These are phyloP conservation scores for Notodonta dromedarius DNA, from an alignment of 2,888 invertebrate genomes.

Conservation along the genomic window DNA sequence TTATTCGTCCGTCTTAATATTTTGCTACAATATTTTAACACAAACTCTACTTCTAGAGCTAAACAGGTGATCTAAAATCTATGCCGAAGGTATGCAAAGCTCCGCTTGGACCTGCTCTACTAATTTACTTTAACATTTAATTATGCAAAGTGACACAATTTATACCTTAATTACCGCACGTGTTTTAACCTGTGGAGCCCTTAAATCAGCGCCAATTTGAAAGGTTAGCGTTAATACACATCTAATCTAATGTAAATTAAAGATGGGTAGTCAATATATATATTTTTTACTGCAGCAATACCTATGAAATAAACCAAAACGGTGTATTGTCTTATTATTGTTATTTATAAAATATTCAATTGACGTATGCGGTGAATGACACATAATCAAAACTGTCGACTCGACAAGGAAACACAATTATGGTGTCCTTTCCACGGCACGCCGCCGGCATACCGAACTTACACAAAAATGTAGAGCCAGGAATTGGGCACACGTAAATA, in stretches of 20 bases:
- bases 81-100: background rate
- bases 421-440: constrained; percentile 42
- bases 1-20: no score
- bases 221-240: no score
- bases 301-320: no score
- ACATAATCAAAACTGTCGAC: constrained; percentile 20
- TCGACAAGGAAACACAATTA: constrained; percentile 23
- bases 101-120: background rate
- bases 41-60: background rate
- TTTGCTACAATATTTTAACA: no score
- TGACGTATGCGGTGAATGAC: constrained; percentile 12
- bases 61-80: background rate
- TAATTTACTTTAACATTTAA: background rate
- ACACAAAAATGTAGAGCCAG: constrained; percentile 24
- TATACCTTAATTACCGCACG: constrained; percentile 3
- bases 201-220: background rate
- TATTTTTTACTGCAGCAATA: no score
- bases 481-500: constrained; percentile 14
- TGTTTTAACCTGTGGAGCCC: constrained; percentile 1
- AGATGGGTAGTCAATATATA: no score
- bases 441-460: constrained; percentile 39
- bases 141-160: constrained; percentile 1
- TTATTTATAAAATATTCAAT: constrained; percentile 22
- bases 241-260: no score
- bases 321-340: no score